A percentile compares a stretch with the other conserved stretches of the same genome.
Evolutionary conservation across 2,888 invertebrate species (phyloP).

Genomic region (Monoplex corrugatus): DNA sequence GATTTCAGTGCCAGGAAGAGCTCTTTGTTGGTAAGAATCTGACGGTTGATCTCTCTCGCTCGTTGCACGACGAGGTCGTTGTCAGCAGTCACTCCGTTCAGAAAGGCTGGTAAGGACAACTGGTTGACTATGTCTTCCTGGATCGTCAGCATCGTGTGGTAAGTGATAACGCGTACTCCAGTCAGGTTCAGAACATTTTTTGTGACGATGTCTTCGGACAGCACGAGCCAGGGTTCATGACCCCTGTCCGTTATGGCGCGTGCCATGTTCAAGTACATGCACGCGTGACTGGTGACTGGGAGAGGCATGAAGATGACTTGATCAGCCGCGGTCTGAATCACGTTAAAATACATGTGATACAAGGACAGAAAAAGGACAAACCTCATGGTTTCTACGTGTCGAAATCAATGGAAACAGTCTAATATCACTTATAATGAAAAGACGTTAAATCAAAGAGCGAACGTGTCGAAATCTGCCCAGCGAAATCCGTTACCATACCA

Average conservation of each 20-base stretch:
- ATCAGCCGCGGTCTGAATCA: too few species aligned
- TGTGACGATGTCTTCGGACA: not conserved
- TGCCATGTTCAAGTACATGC: not conserved
- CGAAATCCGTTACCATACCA: too few species aligned
- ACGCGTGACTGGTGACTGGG: not conserved
- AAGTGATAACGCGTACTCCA: slow-evolving; percentile 17
- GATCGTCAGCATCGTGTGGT: not conserved
- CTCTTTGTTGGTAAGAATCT: slow-evolving; percentile 30
- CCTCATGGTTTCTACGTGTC: too few species aligned
- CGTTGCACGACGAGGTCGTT: too few species aligned
- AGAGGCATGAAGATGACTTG: slow-evolving; percentile 4
- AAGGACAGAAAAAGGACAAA: too few species aligned
- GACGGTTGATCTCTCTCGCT: not conserved
- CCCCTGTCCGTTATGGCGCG: not conserved
- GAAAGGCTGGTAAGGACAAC: not conserved
- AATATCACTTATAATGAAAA: too few species aligned
- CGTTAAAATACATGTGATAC: too few species aligned
- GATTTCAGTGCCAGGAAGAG: slow-evolving; percentile 6
- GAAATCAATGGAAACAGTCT: too few species aligned
- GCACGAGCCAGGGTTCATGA: slow-evolving; percentile 16
- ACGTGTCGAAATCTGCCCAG: too few species aligned
- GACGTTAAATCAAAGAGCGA: too few species aligned
- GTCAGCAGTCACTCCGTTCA: too few species aligned
- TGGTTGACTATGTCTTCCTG: slow-evolving; percentile 14
- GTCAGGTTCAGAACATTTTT: not conserved